A percentile compares a stretch with the other conserved stretches of the same genome.
phyloP scores from a whole-genome alignment of 2,113 vertebrate genomes.

The Seriola quinqueradiata region DNA sequence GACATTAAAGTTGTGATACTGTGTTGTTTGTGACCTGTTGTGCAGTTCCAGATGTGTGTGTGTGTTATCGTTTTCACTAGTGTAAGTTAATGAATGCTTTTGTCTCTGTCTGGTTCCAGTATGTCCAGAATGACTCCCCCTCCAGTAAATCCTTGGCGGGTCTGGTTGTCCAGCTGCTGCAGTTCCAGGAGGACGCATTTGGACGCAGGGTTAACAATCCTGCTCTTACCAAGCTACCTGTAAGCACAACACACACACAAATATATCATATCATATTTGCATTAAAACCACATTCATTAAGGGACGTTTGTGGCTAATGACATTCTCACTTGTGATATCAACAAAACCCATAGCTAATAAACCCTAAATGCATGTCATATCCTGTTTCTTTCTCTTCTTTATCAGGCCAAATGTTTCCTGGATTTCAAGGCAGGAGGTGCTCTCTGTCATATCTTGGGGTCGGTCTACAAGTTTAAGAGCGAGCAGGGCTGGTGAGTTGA shows the following conservation, averaged over 20 bases:
- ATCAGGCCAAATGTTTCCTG: conserved; percentile 96
- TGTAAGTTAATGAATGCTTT: conserved; percentile 1
- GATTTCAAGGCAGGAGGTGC: conserved; percentile 98
- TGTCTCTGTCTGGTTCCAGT: conserved; percentile 78
- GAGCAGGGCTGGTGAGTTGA: conserved; percentile 97
- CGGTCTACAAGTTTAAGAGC: conserved; percentile 98
- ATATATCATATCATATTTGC: neutral
- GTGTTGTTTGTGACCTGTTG: neutral
- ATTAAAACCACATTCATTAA: neutral
- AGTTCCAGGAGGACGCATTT: conserved; percentile 98
- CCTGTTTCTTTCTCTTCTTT: neutral
- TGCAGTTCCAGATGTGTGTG: neutral
- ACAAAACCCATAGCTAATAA: neutral
- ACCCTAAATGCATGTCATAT: accelerated
- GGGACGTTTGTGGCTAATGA: neutral
- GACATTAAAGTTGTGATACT: neutral
- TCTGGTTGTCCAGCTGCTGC: conserved; percentile 95
- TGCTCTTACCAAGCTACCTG: conserved; percentile 97
- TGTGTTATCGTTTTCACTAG: neutral
- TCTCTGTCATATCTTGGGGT: conserved; percentile 96
- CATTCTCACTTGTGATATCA: neutral
- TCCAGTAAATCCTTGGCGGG: conserved; percentile 94
- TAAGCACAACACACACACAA: conserved; percentile 78
- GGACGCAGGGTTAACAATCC: conserved; percentile 98
- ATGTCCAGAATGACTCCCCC: conserved; percentile 96